Conservation (phyloP, 2,797 vertebrate genomes). For the Artibeus lituratus region DNA sequence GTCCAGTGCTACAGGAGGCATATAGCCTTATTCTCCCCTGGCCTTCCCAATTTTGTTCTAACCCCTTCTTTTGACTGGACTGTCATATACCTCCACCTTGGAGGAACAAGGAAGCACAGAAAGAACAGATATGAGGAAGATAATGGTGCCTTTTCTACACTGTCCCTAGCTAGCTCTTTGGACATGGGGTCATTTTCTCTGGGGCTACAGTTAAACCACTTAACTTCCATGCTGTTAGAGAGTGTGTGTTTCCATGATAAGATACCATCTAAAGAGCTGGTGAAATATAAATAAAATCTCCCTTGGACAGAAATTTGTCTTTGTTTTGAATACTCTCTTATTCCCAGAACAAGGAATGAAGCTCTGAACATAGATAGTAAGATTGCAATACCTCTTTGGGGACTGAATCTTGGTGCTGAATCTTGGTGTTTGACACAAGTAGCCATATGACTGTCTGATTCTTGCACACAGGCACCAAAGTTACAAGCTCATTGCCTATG, state of each 20-base stretch:
- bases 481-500: accelerated
- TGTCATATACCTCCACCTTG: not conserved
- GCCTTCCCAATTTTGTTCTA: not conserved
- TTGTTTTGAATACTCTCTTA: not conserved
- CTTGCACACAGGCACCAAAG: not conserved
- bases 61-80: no score
- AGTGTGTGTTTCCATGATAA: accelerated
- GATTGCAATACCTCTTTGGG: not conserved
- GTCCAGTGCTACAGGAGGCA: not conserved
- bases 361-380: no score
- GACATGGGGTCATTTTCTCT: not conserved
- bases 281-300: accelerated
- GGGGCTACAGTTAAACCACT: not conserved
- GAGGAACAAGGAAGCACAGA: accelerated
- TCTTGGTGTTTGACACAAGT: not conserved
- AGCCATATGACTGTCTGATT: not conserved
- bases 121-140: no score
- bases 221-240: not conserved
- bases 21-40: no score
- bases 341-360: not conserved
- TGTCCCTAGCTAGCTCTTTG: not conserved
- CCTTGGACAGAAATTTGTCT: not conserved
- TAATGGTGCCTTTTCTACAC: not conserved
- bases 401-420: not conserved
- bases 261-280: not conserved